phyloP scores from a whole-genome alignment of 2,797 vertebrate genomes.

The Alosa sapidissima region DNA sequence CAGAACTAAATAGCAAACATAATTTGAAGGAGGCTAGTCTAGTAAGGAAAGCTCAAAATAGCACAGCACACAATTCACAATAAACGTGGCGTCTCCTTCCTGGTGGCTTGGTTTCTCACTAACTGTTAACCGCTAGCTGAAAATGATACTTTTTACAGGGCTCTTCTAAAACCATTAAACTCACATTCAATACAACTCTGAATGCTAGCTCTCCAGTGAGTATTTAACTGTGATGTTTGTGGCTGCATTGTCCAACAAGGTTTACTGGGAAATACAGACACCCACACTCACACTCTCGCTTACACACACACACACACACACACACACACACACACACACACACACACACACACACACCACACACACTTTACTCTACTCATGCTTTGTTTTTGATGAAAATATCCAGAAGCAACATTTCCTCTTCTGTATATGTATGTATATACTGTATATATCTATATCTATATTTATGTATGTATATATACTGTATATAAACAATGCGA shows the following conservation, averaged over 20 bases:
- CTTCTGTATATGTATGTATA: constrained; percentile 4
- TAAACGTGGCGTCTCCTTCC: background rate
- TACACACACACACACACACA: no score
- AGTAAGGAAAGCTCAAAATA: background rate
- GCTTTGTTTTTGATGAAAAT: constrained; percentile 34
- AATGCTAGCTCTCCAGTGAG: constrained; percentile 28
- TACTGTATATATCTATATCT: no score
- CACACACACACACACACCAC: constrained; percentile 11
- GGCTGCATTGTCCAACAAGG: constrained; percentile 38
- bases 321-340: background rate
- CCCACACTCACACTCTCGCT: background rate
- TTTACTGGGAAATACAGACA: background rate
- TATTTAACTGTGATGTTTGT: constrained; percentile 31
- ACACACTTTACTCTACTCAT: background rate
- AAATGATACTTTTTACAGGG: constrained; percentile 36
- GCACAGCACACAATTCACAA: background rate
- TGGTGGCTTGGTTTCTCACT: background rate
- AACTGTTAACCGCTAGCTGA: background rate
- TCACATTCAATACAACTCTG: constrained; percentile 21
- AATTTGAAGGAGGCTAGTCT: background rate
- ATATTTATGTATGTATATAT: no score
- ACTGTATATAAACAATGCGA: background rate
- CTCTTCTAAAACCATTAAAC: constrained; percentile 31
- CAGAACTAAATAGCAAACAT: background rate
- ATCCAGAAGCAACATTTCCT: constrained; percentile 45